These are phyloP conservation scores for Chloroceryle amazona DNA, from an alignment of 2,797 vertebrate species.

Conservation along the genomic window DNA sequence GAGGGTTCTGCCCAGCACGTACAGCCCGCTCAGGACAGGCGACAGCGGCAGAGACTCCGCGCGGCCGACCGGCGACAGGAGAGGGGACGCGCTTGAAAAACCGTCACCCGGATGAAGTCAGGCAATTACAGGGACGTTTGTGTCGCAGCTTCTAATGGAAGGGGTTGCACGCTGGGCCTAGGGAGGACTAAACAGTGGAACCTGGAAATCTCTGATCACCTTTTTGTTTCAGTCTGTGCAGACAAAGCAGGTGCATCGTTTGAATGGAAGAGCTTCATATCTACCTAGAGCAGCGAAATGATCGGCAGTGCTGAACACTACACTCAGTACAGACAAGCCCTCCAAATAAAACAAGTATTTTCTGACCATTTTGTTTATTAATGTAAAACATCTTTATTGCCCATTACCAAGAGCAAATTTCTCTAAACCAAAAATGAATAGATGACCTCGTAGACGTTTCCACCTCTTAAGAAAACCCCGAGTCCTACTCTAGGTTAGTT, in stretches of 20 bases:
- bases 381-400: not conserved
- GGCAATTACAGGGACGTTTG: not conserved
- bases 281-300: not conserved
- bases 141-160: not conserved
- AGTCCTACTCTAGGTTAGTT: not conserved
- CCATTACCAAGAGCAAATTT: not conserved
- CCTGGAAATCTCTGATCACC: not conserved
- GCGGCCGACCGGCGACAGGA: too few relatives aligned
- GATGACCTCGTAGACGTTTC: accelerated
- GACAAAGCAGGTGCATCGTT: not conserved
- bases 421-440: not conserved
- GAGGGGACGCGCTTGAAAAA: not conserved
- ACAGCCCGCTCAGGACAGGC: not conserved
- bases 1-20: not conserved
- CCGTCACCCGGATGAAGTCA: not conserved
- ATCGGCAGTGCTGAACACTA: not conserved
- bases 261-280: not conserved
- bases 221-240: not conserved
- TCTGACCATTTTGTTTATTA: not conserved
- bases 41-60: too few relatives aligned
- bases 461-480: not conserved
- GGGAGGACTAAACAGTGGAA: not conserved
- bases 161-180: not conserved
- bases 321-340: not conserved
- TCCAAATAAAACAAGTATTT: not conserved